Conservation (phyloP, 2,888 invertebrate species). For the Helobdella robusta region DNA sequence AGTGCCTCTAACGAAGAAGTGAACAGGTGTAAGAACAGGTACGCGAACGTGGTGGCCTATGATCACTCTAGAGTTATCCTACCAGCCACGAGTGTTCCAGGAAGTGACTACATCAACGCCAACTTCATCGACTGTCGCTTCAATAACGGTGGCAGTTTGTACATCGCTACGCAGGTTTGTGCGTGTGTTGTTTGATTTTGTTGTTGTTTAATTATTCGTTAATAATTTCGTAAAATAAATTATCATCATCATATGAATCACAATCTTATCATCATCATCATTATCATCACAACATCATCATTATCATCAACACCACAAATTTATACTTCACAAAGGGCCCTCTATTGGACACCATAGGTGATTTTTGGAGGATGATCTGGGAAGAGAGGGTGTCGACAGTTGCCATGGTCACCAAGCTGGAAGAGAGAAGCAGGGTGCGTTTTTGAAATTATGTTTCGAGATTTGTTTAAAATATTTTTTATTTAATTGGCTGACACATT, state of each 20-base stretch:
- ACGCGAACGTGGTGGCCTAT: conserved; percentile 97
- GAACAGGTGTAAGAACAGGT: conserved; percentile 96
- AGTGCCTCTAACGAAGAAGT: conserved; percentile 94
- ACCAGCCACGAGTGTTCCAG: conserved; percentile 66
- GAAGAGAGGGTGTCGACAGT: conserved; percentile 84
- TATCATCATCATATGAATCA: background rate
- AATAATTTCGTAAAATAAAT: background rate
- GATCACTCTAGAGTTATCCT: conserved; percentile 65
- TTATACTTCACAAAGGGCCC: conserved; percentile 72
- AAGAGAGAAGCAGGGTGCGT: conserved; percentile 75
- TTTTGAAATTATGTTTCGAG: too few relatives aligned
- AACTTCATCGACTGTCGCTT: conserved; percentile 98
- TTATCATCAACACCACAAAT: conserved; percentile 4
- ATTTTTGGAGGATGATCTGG: conserved; percentile 99
- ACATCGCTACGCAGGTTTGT: conserved; percentile 76
- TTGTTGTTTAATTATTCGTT: background rate
- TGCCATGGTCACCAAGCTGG: conserved; percentile 98
- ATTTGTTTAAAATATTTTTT: too few relatives aligned
- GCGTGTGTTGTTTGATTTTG: background rate
- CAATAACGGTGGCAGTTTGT: conserved; percentile 93
- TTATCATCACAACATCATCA: too few relatives aligned
- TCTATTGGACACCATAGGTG: conserved; percentile 87
- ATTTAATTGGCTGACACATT: too few relatives aligned
- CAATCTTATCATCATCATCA: background rate
- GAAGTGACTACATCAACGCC: conserved; percentile 95